Percentiles rank a stretch among this genome's conserved stretches.
Conservation (phyloP, 1,140 invertebrate genomes). For the Charaxes varanes region DNA sequence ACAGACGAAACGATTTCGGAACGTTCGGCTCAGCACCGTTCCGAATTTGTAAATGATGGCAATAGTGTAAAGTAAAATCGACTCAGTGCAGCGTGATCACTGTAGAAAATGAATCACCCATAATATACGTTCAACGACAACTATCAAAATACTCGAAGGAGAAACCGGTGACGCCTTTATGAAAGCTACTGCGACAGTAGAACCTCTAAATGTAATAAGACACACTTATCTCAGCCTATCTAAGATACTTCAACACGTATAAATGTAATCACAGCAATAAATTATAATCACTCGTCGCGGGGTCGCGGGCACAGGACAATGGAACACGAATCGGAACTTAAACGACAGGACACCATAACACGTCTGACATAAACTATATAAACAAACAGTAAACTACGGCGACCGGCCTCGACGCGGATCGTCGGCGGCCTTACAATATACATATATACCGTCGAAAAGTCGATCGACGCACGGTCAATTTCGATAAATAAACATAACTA, state of each 20-base stretch:
- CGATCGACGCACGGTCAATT: constrained; percentile 55
- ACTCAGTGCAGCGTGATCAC: constrained; percentile 29
- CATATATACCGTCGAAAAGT: constrained; percentile 53
- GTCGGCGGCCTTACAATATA: constrained; percentile 32
- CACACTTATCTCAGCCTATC: constrained; percentile 61
- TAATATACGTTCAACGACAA: constrained; percentile 27
- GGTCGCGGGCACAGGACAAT: constrained; percentile 54
- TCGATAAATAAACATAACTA: constrained; percentile 68
- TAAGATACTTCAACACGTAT: constrained; percentile 61
- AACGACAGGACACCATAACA: constrained; percentile 56
- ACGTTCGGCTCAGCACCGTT: constrained; percentile 3
- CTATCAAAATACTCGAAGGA: constrained; percentile 26
- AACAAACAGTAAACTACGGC: too few species aligned
- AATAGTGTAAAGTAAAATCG: constrained; percentile 26
- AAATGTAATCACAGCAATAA: constrained; percentile 72
- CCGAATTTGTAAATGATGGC: not conserved
- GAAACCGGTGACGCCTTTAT: constrained; percentile 28
- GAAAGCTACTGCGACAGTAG: constrained; percentile 47
- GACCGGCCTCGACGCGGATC: too few species aligned
- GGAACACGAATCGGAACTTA: constrained; percentile 59
- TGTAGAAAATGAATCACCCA: constrained; percentile 33
- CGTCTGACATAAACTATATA: constrained; percentile 63
- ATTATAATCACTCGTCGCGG: constrained; percentile 58
- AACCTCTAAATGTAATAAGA: constrained; percentile 56
- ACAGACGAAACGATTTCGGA: constrained; percentile 3